Evolutionary conservation across 37 sponge, comb jelly and placozoan species (phyloP).

Genomic region (Chondrilla cf. caribensis): DNA sequence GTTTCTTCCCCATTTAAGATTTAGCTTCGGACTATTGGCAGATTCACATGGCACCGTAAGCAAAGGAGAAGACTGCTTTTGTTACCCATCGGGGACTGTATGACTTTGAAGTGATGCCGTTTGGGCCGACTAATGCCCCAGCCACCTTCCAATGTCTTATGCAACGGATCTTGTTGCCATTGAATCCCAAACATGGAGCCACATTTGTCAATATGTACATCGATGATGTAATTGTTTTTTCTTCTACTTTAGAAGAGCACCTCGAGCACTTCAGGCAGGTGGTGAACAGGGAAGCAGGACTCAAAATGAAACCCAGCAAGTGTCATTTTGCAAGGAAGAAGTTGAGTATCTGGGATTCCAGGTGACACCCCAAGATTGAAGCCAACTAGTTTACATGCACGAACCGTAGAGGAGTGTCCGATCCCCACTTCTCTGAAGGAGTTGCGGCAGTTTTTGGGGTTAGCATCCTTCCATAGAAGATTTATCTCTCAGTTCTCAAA

Average conservation of each 20-base stretch:
- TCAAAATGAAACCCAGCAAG: constrained; percentile 22
- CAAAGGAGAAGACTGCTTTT: constrained; percentile 23
- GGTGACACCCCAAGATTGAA: constrained; percentile 1
- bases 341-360: constrained; percentile 22
- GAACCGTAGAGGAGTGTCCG: constrained; percentile 17
- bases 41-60: neutral
- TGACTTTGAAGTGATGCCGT: constrained; percentile 25
- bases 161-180: neutral
- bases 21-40: constrained; percentile 31
- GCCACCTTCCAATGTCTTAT: constrained; percentile 35
- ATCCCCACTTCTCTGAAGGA: constrained; percentile 11
- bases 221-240: constrained; percentile 26
- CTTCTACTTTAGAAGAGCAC: constrained; percentile 11
- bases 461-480: constrained; percentile 19
- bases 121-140: constrained; percentile 18
- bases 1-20: constrained; percentile 10
- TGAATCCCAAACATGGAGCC: neutral
- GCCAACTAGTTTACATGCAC: neutral
- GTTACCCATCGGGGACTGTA: constrained; percentile 22
- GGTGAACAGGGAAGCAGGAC: constrained; percentile 2
- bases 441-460: constrained; percentile 26
- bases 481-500: constrained; percentile 14
- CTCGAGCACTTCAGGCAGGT: constrained; percentile 10
- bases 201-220: constrained; percentile 12
- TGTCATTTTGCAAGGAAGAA: constrained; percentile 1